Evolutionary conservation across 2,888 invertebrate genomes (phyloP).

Genomic region (Chymomyza fuscimana): DNA sequence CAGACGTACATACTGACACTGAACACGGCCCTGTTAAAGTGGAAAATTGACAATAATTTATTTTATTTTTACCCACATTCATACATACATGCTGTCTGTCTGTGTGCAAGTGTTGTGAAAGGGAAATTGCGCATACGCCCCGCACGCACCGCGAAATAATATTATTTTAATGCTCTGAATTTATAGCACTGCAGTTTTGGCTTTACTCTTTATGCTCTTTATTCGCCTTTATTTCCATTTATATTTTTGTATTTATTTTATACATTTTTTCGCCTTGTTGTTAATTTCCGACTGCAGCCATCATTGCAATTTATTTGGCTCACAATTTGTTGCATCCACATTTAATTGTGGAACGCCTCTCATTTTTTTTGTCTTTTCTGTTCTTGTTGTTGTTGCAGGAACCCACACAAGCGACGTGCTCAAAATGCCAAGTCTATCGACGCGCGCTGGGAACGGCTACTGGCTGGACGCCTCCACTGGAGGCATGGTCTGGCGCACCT

Average conservation of each 20-base stretch:
- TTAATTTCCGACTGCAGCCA: conserved; percentile 39
- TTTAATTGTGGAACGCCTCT: conserved; percentile 61
- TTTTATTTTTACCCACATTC: conserved; percentile 49
- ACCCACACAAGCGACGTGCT: conserved; percentile 79
- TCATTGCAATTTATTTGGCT: conserved; percentile 58
- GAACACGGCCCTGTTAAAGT: conserved; percentile 44
- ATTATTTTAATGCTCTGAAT: conserved; percentile 68
- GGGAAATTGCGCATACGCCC: conserved; percentile 44
- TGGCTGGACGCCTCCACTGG: conserved; percentile 80
- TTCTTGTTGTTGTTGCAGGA: conserved; percentile 65
- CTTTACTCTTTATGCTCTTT: not conserved
- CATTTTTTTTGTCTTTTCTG: not conserved
- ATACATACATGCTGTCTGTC: conserved; percentile 1
- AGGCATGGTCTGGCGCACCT: conserved; percentile 79
- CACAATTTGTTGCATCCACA: conserved; percentile 67
- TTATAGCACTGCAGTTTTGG: conserved; percentile 48
- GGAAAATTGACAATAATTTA: conserved; percentile 77
- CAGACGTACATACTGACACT: not conserved
- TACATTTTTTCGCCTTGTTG: conserved; percentile 26
- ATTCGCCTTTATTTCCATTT: not conserved
- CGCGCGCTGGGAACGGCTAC: conserved; percentile 78
- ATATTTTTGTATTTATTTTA: conserved; percentile 18
- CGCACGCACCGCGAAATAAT: conserved; percentile 41
- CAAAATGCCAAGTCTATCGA: conserved; percentile 80
- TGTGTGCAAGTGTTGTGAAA: conserved; percentile 26